Percentiles rank a stretch among this genome's conserved stretches.
Evolutionary conservation across 2,888 invertebrate genomes (phyloP).

Genomic region (Dasysyrphus albostriatus): DNA sequence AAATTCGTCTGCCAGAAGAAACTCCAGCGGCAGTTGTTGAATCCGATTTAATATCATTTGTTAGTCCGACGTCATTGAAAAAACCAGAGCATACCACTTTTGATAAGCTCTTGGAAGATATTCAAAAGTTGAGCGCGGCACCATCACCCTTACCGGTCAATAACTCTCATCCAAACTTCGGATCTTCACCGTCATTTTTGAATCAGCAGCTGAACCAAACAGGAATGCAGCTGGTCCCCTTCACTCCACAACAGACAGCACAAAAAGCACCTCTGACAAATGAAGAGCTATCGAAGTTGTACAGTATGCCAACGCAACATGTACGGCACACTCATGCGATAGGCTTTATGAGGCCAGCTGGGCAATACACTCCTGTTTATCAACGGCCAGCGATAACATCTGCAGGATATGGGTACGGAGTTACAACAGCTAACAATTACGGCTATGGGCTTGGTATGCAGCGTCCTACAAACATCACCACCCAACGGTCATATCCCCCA

Average conservation of each 20-base stretch:
- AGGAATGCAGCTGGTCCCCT: constrained; percentile 81
- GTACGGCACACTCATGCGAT: constrained; percentile 67
- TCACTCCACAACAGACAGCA: constrained; percentile 78
- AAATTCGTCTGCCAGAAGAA: constrained; percentile 70
- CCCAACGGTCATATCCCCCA: constrained; percentile 63
- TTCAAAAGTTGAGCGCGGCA: constrained; percentile 83
- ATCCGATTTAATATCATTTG: constrained; percentile 89
- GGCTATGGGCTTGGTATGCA: constrained; percentile 58
- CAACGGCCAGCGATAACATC: constrained; percentile 34
- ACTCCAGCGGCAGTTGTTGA: constrained; percentile 77
- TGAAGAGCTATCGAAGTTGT: constrained; percentile 82
- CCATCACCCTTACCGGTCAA: constrained; percentile 79
- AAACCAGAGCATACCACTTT: constrained; percentile 85
- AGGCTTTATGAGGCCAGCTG: constrained; percentile 47
- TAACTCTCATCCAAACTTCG: constrained; percentile 77
- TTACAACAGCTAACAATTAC: constrained; percentile 34
- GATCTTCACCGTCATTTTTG: constrained; percentile 42
- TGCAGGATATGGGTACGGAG: constrained; percentile 33
- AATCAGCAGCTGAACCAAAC: constrained; percentile 59
- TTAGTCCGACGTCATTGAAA: constrained; percentile 86
- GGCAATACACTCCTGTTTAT: constrained; percentile 68
- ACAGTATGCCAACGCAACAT: constrained; percentile 80
- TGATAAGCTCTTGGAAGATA: constrained; percentile 86
- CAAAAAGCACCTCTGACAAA: constrained; percentile 81
- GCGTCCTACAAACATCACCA: constrained; percentile 36